Evolutionary conservation across 2,797 vertebrate genomes (phyloP).

Genomic region (Rhodeus uyekii): DNA sequence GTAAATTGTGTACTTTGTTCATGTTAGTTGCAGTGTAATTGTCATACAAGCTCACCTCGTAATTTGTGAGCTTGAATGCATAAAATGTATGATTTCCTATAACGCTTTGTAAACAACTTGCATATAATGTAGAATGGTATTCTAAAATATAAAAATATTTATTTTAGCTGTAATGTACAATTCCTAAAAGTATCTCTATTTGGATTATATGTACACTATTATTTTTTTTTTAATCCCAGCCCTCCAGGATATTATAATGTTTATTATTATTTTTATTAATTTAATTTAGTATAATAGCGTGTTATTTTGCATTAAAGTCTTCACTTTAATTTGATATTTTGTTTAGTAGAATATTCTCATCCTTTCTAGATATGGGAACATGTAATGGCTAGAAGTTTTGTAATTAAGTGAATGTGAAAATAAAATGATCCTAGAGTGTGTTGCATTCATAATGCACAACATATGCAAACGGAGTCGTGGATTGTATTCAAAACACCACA

Average conservation of each 20-base stretch:
- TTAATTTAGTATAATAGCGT: neutral
- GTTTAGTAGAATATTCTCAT: constrained; percentile 8
- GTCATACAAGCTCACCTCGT: neutral
- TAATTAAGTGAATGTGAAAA: constrained; percentile 18
- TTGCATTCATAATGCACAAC: constrained; percentile 28
- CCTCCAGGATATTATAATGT: neutral
- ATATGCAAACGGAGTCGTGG: constrained; percentile 4
- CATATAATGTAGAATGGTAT: neutral
- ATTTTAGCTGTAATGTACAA: neutral
- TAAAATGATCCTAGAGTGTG: constrained; percentile 18
- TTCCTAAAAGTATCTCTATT: neutral
- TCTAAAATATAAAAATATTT: neutral
- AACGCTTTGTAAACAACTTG: constrained; percentile 1
- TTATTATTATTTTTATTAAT: neutral
- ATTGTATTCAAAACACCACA: neutral
- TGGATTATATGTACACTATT: neutral
- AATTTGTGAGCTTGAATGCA: neutral
- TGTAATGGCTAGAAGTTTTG: constrained; percentile 3
- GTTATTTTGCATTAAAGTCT: constrained; percentile 10
- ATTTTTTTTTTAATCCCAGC: neutral
- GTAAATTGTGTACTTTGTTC: constrained; percentile 13
- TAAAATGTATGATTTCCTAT: constrained; percentile 2
- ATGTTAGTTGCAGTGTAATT: constrained; percentile 8
- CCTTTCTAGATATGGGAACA: neutral
- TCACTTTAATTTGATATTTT: neutral